Conservation (phyloP, 2,888 invertebrate species). For the Acleris holmiana region DNA sequence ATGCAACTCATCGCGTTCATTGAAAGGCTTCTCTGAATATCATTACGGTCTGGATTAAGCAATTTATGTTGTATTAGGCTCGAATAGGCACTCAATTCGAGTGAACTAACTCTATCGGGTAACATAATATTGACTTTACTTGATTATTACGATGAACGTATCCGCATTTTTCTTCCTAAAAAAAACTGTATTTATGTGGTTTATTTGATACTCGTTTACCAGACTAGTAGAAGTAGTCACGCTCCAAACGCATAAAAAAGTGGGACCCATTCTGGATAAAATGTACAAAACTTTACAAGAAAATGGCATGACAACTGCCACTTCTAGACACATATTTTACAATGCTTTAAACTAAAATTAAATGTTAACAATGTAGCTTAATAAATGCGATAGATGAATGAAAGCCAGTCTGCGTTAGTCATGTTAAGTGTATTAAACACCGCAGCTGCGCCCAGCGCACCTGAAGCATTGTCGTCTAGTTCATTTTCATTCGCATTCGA, state of each 20-base stretch:
- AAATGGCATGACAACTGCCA: not conserved
- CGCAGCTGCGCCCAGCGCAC: constrained; percentile 29
- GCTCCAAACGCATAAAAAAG: not conserved
- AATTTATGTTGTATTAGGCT: constrained; percentile 45
- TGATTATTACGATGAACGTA: constrained; percentile 51
- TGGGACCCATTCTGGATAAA: not conserved
- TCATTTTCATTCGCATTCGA: constrained; percentile 24
- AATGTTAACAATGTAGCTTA: not conserved
- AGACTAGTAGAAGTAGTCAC: not conserved
- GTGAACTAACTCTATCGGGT: constrained; percentile 42
- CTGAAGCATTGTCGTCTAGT: constrained; percentile 36
- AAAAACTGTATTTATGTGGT: too few relatives aligned
- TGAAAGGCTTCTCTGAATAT: constrained; percentile 67
- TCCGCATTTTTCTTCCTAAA: constrained; percentile 43
- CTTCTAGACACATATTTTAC: constrained; percentile 9
- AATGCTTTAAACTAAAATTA: not conserved
- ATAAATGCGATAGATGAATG: constrained; percentile 17
- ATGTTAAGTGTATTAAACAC: constrained; percentile 30
- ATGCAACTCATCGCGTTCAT: constrained; percentile 75
- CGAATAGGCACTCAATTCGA: constrained; percentile 47
- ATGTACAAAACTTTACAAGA: not conserved
- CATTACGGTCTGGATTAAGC: constrained; percentile 43
- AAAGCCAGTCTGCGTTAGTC: constrained; percentile 22
- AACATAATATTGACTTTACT: constrained; percentile 60
- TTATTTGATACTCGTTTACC: too few relatives aligned